These are phyloP conservation scores for Lordiphosa fenestrarum DNA, from an alignment of 2,888 invertebrate species.

Conservation along the genomic window DNA sequence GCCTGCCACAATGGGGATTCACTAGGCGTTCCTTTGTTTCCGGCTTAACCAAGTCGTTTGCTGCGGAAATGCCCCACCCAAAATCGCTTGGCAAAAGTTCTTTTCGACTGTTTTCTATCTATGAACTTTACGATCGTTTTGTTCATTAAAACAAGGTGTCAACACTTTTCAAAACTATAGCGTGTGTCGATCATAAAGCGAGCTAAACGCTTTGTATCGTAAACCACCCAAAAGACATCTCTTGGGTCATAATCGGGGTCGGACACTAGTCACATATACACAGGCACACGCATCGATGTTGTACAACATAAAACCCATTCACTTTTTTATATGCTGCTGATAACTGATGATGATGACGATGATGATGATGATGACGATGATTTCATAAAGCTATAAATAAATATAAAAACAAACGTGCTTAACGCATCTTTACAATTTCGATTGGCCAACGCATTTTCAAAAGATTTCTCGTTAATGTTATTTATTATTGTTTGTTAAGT, in stretches of 20 bases:
- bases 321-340: conserved; percentile 55
- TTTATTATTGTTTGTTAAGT: conserved; percentile 48
- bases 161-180: conserved; percentile 56
- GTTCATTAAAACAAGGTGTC: conserved; percentile 50
- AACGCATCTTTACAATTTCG: conserved; percentile 56
- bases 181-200: conserved; percentile 34
- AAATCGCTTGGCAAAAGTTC: conserved; percentile 29
- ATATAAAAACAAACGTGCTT: conserved; percentile 52
- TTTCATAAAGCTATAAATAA: conserved; percentile 59
- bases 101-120: conserved; percentile 9
- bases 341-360: conserved; percentile 6
- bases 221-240: conserved; percentile 61
- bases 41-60: conserved; percentile 13
- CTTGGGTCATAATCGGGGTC: conserved; percentile 47
- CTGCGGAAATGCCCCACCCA: conserved; percentile 64
- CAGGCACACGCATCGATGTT: conserved; percentile 15
- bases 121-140: conserved; percentile 59
- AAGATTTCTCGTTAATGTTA: conserved; percentile 24
- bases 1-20: conserved; percentile 21
- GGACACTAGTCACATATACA: conserved; percentile 5
- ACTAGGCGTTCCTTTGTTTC: conserved; percentile 8
- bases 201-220: conserved; percentile 41
- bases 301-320: conserved; percentile 68
- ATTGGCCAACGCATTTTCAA: conserved; percentile 35
- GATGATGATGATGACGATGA: conserved; percentile 26